Evolutionary conservation across 2,888 invertebrate species (phyloP), one percentile per base, ranked within the genome.

Genomic region (Gisinianus flammeolus): DNA sequence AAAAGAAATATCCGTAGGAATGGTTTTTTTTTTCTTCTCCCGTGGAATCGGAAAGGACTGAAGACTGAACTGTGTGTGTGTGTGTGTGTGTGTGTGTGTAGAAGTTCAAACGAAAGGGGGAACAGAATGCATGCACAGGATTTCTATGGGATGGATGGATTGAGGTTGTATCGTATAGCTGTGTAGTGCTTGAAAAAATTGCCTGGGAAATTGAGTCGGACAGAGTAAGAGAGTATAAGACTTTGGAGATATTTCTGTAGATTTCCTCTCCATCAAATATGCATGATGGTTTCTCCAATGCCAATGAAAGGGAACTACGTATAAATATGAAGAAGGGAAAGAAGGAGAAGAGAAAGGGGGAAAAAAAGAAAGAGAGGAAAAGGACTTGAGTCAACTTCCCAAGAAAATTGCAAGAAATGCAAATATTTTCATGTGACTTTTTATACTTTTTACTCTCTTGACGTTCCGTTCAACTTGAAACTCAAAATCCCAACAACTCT

Each of bases 401-500:
- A 62, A 62, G 26, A 12, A 62, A 62, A 62, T 62, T 26, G 62
- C 62, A 62, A 62, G 62, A 26, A 62, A 62, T 62, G 28, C 62
- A 62, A 62, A 62, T 62, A 62, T 62, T 62, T 62, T 62, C 26
- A 62, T 62, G 62, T 26, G 62, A 62, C 62, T 62, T 62, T 62
- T 8, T n/a, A n/a, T 12, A 35, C 35, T 35, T 35, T 35, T 12
- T 19, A 44, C 44, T 44, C 6, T 44, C 12, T 44, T 6, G n/a
- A n/a, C 44, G 44, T 44, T 6, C 3, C 8, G 3, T 44, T 44
- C 8, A 44, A 16, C 44, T 44, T 16, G 3, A 4, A 44, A 16
- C 44, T 44, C 12, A 12, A 35, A 35, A 8, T 5, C 35, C 5
- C 35, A 35, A 35, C 35, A 35, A 8, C 35, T 35, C 44, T 44